Evolutionary conservation across 2,888 invertebrate species (phyloP), one percentile per base, ranked within the genome.

Genomic region (Spialia ferax): DNA sequence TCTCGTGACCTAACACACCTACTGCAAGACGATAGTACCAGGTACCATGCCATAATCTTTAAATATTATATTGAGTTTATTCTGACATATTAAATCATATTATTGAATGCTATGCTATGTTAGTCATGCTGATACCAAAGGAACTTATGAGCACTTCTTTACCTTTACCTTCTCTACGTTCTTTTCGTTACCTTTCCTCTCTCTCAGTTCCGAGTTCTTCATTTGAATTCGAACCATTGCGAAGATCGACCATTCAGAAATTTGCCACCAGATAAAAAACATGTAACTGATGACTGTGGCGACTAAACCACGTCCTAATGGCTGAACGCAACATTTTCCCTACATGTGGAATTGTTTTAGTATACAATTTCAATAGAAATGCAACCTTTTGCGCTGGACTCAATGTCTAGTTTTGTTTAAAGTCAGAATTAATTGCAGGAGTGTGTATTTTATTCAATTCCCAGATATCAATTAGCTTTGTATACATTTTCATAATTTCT

Each of bases 381-480:
- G n/a, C 11, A 22, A 52, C 42, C 10, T 15, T 62, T 52, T 11
- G 13, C 7, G 7, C 38, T 3, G 29, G 11, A 23, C 10, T 35
- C 38, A 63, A 42, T 18, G 54, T 42, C 15, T 26, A 54, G 10
- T 55, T 22, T 55, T 2, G 26, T 18, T 26, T 26, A 38, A 23
- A 7, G 11, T 0, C 18, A 22, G 15, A n/a, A 10, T 18, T n/a
- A 13, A 13, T 22, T 63, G 45, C 55, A 29, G 29, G 38, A 55
- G 42, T 45, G 38, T 54, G 42, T 35, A 29, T 38, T 45, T 55
- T 63, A 63, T 55, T 57, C 32, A 23, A n/a, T 48, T 57, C 32
- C 29, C n/a, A 63, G 42, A 56, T 63, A 63, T 48, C 63, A 56
- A 63, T 63, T 63, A 63, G 56, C 13, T 63, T 64, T 23, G 35